A percentile compares a stretch with the other conserved stretches of the same genome.
Conservation (phyloP, 1,140 invertebrate genomes). For the Limonius californicus region DNA sequence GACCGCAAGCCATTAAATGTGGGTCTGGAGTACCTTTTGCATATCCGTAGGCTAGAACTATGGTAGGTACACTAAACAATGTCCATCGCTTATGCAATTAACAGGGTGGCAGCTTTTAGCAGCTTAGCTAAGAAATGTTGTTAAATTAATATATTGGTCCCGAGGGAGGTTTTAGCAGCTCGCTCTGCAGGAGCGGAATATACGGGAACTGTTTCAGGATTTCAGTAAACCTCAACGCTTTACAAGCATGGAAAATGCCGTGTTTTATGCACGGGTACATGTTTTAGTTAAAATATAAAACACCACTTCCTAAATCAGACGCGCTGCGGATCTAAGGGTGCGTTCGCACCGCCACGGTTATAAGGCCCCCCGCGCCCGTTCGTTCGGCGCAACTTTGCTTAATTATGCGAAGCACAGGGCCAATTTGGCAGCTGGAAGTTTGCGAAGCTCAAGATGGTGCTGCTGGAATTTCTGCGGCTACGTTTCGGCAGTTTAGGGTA, state of each 20-base stretch:
- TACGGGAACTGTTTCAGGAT: conserved; percentile 9
- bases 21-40: not conserved
- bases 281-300: conserved; percentile 4
- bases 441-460: not conserved
- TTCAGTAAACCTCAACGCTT: conserved; percentile 14
- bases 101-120: conserved; percentile 10
- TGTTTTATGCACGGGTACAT: not conserved
- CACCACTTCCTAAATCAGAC: not conserved
- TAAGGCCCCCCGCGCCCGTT: no score
- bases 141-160: conserved; percentile 13
- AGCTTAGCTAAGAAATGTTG: conserved; percentile 14
- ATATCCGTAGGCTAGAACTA: not conserved
- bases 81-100: conserved; percentile 11
- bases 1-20: not conserved
- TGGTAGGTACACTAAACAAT: not conserved
- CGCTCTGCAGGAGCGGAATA: not conserved
- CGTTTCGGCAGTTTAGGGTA: not conserved
- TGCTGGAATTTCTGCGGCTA: not conserved
- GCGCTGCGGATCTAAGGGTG: not conserved
- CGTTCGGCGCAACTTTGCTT: no score
- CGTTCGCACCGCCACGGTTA: no score
- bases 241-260: conserved; percentile 4
- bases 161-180: conserved; percentile 1
- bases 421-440: no score
- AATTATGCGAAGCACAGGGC: no score